Base-by-base conservation (phyloP, 2,888 invertebrate genomes). In the Graphium colonna region DNA sequence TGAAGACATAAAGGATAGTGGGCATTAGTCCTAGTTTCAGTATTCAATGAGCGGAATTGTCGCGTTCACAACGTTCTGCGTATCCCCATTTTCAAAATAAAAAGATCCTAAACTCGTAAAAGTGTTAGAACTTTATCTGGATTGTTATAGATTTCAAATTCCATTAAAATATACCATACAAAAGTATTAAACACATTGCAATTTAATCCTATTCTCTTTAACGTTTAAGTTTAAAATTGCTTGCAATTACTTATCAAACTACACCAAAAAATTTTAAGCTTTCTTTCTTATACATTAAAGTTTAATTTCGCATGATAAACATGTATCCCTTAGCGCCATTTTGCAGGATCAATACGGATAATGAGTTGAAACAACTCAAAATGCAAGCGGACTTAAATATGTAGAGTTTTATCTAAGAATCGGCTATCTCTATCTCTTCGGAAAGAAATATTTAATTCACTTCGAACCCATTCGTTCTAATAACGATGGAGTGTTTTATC, bases 351-450 rank as follows among this genome's bases (percentile, higher is more conserved):
- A 79, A 79, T 80, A 79, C 78, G 60, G 68, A 75, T 83, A 85
- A 83, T 84, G 84, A 85, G 82, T 79, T 77, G 79, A 77, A 82
- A 79, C 82, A 82, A 82, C 81, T 81, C 78, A 75, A 77, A 78
- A 75, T 77, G 76, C 74, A 70, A 75, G 70, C 73, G 72, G 67
- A 68, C 64, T 73, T 62, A 64, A 70, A 68, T 69, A 66, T 71
- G 68, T 64, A 60, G 60, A 61, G 63, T 67, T 69, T 69, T 69
- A 67, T 67, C 67, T 66, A 60, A 60, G 63, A 66, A 66, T 66
- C 64, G 62, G 60, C 59, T 63, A 63, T 65, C 67, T 64, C 53
- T 56, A 66, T 65, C 65, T 65, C 56, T 59, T 59, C 59, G 56
- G 59, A 57, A 56, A 45, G 49, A 56, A 52, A 54, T 56, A 59